Base-by-base conservation (phyloP, 2,113 vertebrate species). In the Misgurnus mizolepis region DNA sequence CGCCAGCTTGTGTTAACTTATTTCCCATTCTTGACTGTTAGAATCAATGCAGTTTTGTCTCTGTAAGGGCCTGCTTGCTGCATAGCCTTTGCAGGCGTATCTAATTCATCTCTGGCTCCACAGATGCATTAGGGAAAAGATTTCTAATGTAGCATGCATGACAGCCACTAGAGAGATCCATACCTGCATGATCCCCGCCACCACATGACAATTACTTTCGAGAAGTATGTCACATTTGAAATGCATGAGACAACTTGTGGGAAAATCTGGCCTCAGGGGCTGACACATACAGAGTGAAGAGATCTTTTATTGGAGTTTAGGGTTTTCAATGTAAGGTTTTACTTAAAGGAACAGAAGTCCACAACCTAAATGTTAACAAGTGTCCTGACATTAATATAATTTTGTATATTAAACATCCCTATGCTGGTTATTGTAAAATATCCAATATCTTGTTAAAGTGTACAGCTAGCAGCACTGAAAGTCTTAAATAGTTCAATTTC, bases 221-320 rank as follows among this genome's bases (percentile, higher is more conserved):
- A 67, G 86, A 87, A 89, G 85, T 80, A 83, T 88, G 88, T 90
- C 86, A 85, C 82, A 80, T 92, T 91, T 89, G 80, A 88, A 90
- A 91, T 90, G 88, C 89, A 89, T 89, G 84, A 90, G 85, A 86
- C 86, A 85, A 88, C 83, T 86, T 72, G 81, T 86, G 87, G 85
- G 11, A 88, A 85, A 85, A 88, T 70, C 85, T 85, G 70, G 88
- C 89, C 90, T 88, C 85, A 41, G 79, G 88, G 85, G 85, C 79
- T 83, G 65, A 84, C 78, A 53, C 64, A 69, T 88, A 11, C 14
- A 81, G 86, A 86, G 88, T 79, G 86, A 83, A 67, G 68, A 22
- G 81, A 85, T 85, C 83, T 80, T 89, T 78, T 49, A 14, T 17
- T 76, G 77, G 71, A 41, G 27, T 66, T 6, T 45, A 75, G 6